These are phyloP conservation scores for Leiothrix lutea DNA, from an alignment of 2,113 vertebrate genomes.

Conservation along the genomic window DNA sequence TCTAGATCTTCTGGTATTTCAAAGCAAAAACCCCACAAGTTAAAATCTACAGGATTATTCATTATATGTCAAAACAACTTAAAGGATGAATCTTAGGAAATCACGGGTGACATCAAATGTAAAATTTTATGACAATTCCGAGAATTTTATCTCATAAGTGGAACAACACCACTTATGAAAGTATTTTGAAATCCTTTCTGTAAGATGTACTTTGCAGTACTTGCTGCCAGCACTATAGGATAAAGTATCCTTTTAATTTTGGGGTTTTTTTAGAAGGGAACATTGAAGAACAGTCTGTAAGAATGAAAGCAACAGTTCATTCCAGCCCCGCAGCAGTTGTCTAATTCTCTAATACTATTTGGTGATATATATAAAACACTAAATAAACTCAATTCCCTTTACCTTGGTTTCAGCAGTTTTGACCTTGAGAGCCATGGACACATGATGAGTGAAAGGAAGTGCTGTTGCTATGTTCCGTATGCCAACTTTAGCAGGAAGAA, in stretches of 20 bases:
- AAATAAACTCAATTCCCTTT: conserved; percentile 60
- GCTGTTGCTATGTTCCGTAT: conserved; percentile 12
- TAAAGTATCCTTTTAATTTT: not conserved
- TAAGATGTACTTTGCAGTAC: not conserved
- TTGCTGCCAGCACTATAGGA: not conserved
- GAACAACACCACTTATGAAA: not conserved
- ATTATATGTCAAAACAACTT: not conserved
- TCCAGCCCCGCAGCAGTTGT: not conserved
- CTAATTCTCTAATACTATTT: not conserved
- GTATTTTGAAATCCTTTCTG: not conserved
- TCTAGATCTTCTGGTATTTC: not conserved
- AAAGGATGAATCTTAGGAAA: not conserved
- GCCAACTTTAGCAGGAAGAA: conserved; percentile 42
- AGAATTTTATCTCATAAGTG: not conserved
- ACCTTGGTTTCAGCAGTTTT: conserved; percentile 84
- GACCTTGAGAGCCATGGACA: conserved; percentile 78
- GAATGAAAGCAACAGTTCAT: not conserved
- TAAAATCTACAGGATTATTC: not conserved
- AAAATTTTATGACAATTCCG: not conserved
- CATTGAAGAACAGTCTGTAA: not conserved
- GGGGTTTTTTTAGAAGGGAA: not conserved
- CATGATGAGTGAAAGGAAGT: conserved; percentile 68
- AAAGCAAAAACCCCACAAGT: not conserved
- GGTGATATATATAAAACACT: not conserved
- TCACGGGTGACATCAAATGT: not conserved